Base-by-base conservation (phyloP, 2,113 vertebrate genomes). In the Micromys minutus region DNA sequence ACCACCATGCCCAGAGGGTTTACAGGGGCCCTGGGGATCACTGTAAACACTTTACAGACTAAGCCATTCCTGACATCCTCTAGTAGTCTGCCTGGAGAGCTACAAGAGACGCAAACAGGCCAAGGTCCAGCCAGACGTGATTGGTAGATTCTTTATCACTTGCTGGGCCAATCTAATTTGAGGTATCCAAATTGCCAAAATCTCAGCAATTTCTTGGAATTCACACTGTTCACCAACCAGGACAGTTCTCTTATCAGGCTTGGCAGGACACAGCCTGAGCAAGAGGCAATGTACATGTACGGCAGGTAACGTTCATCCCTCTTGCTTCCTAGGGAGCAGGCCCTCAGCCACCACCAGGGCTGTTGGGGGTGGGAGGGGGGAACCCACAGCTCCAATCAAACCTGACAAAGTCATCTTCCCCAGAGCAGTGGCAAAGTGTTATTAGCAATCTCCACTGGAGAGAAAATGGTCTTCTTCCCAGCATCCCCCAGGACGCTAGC, bases 201-300 rank as follows among this genome's bases (percentile, higher is more conserved):
- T 87, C 90, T 80, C 91, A 39, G 90, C 83, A 80, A 71, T 97
- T 96, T 96, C 89, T 91, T 80, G 74, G 87, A 95, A 93, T 61
- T 55, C 74, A 91, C 71, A 12, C 92, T 1, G 0, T 59, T 89
- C 52, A 84, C 91, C 79, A 96, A 74, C 74, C 93, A 80, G 80
- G 72, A 95, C 94, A 94, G 55, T 95, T 79, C 87, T 85, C 87
- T 95, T 97, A 94, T 94, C 93, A 89, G 87, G n/a, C 77, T 88
- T 96, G 96, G 93, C 91, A 94, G 50, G 84, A 89, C 87, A n/a
- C 36, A 57, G 52, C 75, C 84, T 83, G 52, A 92, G 91, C 29
- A 90, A 86, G 52, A 9, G 61, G 57, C 52, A 47, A 95, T 16
- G 24, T 75, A 7, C 0, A 47, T 16, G 24, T 75, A 7, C 0